These are phyloP conservation scores for Distichodus sexfasciatus DNA, from an alignment of 2,797 vertebrate species.

Conservation along the genomic window DNA sequence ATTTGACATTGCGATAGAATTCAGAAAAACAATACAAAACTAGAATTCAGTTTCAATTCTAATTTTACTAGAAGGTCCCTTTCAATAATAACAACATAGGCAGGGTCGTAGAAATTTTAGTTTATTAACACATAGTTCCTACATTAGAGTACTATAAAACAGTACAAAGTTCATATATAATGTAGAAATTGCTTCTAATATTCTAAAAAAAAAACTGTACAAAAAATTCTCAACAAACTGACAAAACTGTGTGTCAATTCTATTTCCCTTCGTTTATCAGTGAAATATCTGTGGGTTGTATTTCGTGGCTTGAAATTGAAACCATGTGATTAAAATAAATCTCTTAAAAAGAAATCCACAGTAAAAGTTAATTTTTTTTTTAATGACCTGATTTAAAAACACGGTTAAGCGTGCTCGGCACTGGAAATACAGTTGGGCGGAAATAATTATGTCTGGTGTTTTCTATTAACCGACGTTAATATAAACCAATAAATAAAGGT, in stretches of 20 bases:
- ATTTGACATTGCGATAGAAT: no score
- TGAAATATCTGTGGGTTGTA: background rate
- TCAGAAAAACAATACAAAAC: no score
- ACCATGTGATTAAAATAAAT: background rate
- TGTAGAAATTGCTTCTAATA: constrained; percentile 62
- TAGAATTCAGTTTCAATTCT: no score
- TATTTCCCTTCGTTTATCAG: constrained; percentile 19
- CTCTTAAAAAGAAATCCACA: constrained; percentile 9
- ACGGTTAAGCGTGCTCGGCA: background rate
- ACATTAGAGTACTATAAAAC: constrained; percentile 79
- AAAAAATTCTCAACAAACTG: constrained; percentile 56
- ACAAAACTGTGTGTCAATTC: constrained; percentile 45
- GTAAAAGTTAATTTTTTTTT: no score
- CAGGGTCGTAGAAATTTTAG: constrained; percentile 34
- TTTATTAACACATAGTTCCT: constrained; percentile 62
- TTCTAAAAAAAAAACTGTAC: constrained; percentile 60
- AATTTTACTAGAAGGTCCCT: no score
- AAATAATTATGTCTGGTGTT: background rate
- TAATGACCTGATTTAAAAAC: no score
- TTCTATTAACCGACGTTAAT: background rate
- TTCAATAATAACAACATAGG: background rate
- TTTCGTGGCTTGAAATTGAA: background rate
- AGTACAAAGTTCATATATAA: constrained; percentile 68
- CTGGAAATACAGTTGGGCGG: background rate
- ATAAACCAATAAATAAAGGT: constrained; percentile 56